Conservation (phyloP, 64 coral and sea anemone species). For the Trachythela sp. region DNA sequence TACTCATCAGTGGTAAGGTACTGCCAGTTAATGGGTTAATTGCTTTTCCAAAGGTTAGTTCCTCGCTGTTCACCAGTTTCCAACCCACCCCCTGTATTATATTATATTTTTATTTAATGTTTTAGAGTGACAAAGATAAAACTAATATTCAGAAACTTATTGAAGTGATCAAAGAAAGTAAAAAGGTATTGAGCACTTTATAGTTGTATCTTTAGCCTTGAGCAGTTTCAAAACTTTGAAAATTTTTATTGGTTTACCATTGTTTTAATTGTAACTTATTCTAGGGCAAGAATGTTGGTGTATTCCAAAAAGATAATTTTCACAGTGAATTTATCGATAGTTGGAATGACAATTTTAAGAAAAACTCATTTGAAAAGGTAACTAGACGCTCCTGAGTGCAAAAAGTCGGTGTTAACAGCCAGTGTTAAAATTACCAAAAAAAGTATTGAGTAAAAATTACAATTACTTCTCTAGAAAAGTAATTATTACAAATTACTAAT, state of each 20-base stretch:
- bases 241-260: neutral
- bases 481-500: too few relatives aligned
- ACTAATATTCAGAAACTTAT: conserved; percentile 75
- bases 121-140: conserved; percentile 85
- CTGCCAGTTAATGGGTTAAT: too few relatives aligned
- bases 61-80: too few relatives aligned
- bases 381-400: too few relatives aligned
- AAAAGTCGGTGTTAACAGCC: too few relatives aligned
- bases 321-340: conserved; percentile 86
- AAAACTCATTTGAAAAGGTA: conserved; percentile 89
- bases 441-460: too few relatives aligned
- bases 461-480: too few relatives aligned
- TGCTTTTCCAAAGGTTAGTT: too few relatives aligned
- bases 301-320: conserved; percentile 93
- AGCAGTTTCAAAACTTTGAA: neutral
- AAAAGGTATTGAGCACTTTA: conserved; percentile 47
- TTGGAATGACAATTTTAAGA: conserved; percentile 82
- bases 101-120: neutral
- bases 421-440: too few relatives aligned
- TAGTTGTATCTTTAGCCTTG: neutral
- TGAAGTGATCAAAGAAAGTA: conserved; percentile 65
- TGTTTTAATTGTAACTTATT: neutral
- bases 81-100: too few relatives aligned
- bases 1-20: too few relatives aligned
- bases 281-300: conserved; percentile 80